phyloP scores from a whole-genome alignment of 2,113 vertebrate genomes.

The Chamaetylas fuelleborni region DNA sequence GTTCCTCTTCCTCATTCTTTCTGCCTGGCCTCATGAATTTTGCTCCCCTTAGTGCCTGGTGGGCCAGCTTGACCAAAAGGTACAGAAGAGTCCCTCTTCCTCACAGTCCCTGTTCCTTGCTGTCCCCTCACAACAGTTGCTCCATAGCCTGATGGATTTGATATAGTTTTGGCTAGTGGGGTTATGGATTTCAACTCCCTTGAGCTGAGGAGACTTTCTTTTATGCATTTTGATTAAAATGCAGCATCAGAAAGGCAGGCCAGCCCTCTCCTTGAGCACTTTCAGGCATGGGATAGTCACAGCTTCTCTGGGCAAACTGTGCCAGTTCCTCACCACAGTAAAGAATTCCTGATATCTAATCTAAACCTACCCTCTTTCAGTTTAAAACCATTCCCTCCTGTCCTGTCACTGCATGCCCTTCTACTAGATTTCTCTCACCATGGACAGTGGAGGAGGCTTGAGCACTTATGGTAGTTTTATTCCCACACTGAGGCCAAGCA shows the following conservation, averaged over 20 bases:
- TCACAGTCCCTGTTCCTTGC: background rate
- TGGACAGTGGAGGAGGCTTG: background rate
- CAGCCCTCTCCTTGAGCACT: background rate
- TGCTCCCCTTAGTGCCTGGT: background rate
- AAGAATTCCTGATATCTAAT: background rate
- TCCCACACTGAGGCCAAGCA: background rate
- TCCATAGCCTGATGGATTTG: background rate
- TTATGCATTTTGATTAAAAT: background rate
- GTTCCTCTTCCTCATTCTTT: background rate
- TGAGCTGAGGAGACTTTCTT: background rate
- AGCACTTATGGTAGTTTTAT: background rate
- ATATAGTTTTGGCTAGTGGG: background rate
- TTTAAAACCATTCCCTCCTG: background rate
- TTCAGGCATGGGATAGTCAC: background rate
- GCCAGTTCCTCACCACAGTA: background rate
- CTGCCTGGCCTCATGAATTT: background rate
- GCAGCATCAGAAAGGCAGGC: background rate
- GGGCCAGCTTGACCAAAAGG: background rate
- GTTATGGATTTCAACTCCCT: background rate
- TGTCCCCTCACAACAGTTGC: background rate
- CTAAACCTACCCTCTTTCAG: background rate
- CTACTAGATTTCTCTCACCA: background rate
- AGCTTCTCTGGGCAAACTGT: background rate
- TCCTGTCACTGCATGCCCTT: background rate
- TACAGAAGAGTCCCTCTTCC: background rate